phyloP scores from a whole-genome alignment of 2,888 invertebrate species.

The Oscheius onirici region DNA sequence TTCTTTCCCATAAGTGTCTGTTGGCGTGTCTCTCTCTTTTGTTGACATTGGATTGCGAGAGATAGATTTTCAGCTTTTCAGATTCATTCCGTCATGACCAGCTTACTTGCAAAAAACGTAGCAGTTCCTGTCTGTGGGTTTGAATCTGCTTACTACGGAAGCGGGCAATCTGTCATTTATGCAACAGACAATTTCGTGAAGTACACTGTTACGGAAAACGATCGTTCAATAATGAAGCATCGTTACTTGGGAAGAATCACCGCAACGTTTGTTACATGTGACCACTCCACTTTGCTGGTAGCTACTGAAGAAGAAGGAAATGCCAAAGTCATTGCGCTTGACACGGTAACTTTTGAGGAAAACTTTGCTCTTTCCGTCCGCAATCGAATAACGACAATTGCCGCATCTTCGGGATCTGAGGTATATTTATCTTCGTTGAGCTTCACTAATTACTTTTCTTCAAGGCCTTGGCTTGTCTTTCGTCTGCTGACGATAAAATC shows the following conservation, averaged over 20 bases:
- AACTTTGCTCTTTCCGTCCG: constrained; percentile 31
- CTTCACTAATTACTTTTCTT: no score
- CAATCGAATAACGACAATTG: constrained; percentile 32
- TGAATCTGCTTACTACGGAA: constrained; percentile 31
- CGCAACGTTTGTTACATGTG: constrained; percentile 38
- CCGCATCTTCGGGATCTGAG: constrained; percentile 45
- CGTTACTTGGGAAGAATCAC: constrained; percentile 34
- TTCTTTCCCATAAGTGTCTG: no score
- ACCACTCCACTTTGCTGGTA: constrained; percentile 36
- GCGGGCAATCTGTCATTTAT: constrained; percentile 17
- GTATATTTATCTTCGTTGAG: constrained; percentile 17
- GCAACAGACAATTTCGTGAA: constrained; percentile 27
- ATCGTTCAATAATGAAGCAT: constrained; percentile 11
- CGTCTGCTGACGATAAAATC: constrained; percentile 40
- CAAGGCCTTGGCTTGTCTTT: constrained; percentile 40
- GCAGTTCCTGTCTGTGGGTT: constrained; percentile 38
- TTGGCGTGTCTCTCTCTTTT: no score
- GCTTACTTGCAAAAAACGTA: constrained; percentile 44
- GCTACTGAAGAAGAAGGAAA: constrained; percentile 41
- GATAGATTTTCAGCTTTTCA: no score
- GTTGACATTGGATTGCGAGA: no score
- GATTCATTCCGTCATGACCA: constrained; percentile 53
- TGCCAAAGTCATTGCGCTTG: constrained; percentile 38
- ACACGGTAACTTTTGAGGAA: constrained; percentile 38
- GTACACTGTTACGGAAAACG: constrained; percentile 26